phyloP scores from a whole-genome alignment of 2,797 vertebrate species.

The Rhadinocentrus ornatus region DNA sequence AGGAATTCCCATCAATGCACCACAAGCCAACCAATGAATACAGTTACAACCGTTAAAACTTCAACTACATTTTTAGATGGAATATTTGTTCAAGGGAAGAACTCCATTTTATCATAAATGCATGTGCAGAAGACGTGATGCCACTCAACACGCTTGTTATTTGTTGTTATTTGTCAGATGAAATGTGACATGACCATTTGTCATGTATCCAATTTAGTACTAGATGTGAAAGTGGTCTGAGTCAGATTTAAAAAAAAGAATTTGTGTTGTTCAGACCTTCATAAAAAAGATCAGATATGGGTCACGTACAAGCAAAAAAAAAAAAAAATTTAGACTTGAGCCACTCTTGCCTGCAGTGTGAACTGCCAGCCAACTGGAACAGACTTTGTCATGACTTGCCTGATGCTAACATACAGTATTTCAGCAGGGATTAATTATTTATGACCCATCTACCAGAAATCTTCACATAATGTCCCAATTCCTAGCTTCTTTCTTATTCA shows the following conservation, averaged over 20 bases:
- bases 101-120: no score
- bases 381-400: conserved; percentile 60
- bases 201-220: neutral
- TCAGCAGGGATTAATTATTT: conserved; percentile 11
- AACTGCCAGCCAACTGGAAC: conserved; percentile 54
- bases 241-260: neutral
- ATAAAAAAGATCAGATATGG: neutral
- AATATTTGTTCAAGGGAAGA: no score
- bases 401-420: neutral
- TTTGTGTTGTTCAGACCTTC: neutral
- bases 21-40: neutral
- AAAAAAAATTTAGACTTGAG: no score
- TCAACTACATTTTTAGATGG: no score
- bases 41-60: neutral
- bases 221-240: neutral
- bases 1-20: neutral
- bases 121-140: no score
- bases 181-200: neutral
- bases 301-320: no score
- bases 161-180: no score
- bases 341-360: neutral
- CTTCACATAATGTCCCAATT: conserved; percentile 9
- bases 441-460: conserved; percentile 6
- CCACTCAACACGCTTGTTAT: no score
- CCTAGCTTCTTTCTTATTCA: conserved; percentile 1